Evolutionary conservation across 2,888 invertebrate genomes (phyloP).

Genomic region (Tachina fera): DNA sequence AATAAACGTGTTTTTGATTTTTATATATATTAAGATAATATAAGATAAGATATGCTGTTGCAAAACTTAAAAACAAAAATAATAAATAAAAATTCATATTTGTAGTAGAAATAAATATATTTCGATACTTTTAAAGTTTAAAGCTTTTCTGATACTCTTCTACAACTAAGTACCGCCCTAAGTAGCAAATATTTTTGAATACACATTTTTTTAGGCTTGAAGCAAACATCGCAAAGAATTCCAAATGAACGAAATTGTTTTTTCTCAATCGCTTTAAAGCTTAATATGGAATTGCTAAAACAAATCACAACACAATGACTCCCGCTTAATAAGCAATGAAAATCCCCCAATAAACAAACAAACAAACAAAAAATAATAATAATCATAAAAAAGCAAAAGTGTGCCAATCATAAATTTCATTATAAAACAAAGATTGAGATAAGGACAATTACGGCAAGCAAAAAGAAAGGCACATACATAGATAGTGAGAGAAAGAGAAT

Average conservation of each 20-base stretch:
- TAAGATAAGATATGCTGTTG: too few species aligned
- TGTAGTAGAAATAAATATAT: too few species aligned
- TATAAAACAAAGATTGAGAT: conserved; percentile 40
- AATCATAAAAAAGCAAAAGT: conserved; percentile 33
- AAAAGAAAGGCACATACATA: background rate
- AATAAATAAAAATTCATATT: too few species aligned
- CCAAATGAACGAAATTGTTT: conserved; percentile 7
- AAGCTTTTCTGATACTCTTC: too few species aligned
- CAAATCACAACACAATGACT: conserved; percentile 47
- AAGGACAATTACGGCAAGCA: conserved; percentile 30
- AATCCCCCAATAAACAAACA: background rate
- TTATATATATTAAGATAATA: too few species aligned
- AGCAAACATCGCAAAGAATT: background rate
- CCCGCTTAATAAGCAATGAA: conserved; percentile 10
- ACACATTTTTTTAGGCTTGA: background rate
- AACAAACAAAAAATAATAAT: conserved; percentile 1
- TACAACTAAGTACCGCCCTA: background rate
- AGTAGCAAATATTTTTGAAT: background rate
- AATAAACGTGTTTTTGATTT: too few species aligned
- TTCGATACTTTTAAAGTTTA: too few species aligned
- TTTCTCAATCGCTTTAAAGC: conserved; percentile 3
- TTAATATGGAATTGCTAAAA: conserved; percentile 35
- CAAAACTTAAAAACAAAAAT: too few species aligned
- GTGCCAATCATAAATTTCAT: conserved; percentile 59
- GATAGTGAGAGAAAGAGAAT: conserved; percentile 11